Conservation (phyloP, 2,888 invertebrate species). For the Drosophila borealis region DNA sequence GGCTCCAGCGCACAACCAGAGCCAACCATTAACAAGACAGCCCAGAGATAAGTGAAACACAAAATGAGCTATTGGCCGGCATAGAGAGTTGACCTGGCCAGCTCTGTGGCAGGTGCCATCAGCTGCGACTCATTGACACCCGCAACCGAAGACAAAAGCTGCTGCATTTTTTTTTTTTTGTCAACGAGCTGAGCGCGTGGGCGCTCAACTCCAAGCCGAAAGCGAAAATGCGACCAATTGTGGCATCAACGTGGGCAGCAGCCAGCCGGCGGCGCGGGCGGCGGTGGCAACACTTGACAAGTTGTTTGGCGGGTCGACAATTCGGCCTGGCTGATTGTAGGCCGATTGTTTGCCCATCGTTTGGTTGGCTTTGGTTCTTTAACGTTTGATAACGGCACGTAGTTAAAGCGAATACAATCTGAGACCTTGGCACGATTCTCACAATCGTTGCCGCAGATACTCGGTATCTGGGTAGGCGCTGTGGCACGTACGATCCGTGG, state of each 20-base stretch:
- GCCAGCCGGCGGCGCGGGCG: slow-evolving; percentile 1
- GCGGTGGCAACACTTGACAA: slow-evolving; percentile 41
- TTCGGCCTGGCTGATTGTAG: slow-evolving; percentile 53
- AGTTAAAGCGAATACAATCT: slow-evolving; percentile 70
- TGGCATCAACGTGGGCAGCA: slow-evolving; percentile 30
- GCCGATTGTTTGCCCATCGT: slow-evolving; percentile 49
- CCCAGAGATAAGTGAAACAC: slow-evolving; percentile 12
- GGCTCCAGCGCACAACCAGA: slow-evolving; percentile 5
- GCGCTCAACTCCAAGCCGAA: slow-evolving; percentile 40
- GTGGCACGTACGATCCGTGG: slow-evolving; percentile 61
- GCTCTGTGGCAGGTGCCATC: slow-evolving; percentile 36
- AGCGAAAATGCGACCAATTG: slow-evolving; percentile 60
- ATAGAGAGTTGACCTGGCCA: slow-evolving; percentile 10
- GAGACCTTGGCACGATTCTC: slow-evolving; percentile 78
- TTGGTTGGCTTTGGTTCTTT: slow-evolving; percentile 26
- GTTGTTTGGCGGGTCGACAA: slow-evolving; percentile 59
- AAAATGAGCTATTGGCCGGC: slow-evolving; percentile 14
- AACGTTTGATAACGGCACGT: slow-evolving; percentile 67
- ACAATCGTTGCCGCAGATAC: slow-evolving; percentile 34
- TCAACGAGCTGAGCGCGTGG: slow-evolving; percentile 29
- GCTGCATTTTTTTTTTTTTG: slow-evolving; percentile 31
- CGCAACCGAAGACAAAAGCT: slow-evolving; percentile 32
- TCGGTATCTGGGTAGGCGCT: slow-evolving; percentile 41
- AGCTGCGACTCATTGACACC: slow-evolving; percentile 17
- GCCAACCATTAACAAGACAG: slow-evolving; percentile 49